Percentiles rank a stretch among this genome's conserved stretches.
Evolutionary conservation across 2,797 vertebrate genomes (phyloP).

Genomic region (Cuniculus paca): DNA sequence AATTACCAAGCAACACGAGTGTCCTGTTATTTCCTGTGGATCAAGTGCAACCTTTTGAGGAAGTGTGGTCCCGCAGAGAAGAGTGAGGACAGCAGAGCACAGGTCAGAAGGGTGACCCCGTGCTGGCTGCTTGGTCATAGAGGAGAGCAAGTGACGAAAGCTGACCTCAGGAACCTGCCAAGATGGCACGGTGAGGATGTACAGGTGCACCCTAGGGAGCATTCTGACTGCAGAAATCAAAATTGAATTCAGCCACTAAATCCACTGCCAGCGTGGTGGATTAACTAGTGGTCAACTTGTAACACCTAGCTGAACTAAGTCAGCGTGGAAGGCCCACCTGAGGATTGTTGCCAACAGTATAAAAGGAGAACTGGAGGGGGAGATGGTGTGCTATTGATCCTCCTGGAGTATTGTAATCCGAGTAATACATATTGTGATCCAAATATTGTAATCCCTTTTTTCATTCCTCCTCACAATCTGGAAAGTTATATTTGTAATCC

Average conservation of each 20-base stretch:
- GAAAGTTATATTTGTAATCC: too few species aligned
- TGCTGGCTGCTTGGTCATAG: accelerated
- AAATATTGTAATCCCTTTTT: too few species aligned
- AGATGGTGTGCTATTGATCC: too few species aligned
- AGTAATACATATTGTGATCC: too few species aligned
- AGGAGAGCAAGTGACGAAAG: neutral
- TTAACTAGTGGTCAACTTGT: neutral
- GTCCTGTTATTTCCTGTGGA: neutral
- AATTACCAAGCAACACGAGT: neutral
- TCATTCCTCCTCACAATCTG: too few species aligned
- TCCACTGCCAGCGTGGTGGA: neutral
- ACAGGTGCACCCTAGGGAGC: accelerated
- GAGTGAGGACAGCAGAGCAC: neutral
- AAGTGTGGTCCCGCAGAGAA: accelerated
- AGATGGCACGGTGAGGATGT: neutral
- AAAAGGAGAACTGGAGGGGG: neutral
- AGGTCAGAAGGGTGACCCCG: neutral
- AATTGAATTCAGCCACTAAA: neutral
- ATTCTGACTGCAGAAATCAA: neutral
- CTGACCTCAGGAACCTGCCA: neutral
- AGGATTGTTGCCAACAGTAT: neutral
- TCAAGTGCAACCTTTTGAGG: neutral
- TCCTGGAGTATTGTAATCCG: neutral
- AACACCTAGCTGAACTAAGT: neutral
- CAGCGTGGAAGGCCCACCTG: neutral